A percentile compares a stretch with the other conserved stretches of the same genome.
These are phyloP conservation scores for Rhinogobius similis DNA, from an alignment of 2,113 vertebrate genomes.

Conservation along the genomic window DNA sequence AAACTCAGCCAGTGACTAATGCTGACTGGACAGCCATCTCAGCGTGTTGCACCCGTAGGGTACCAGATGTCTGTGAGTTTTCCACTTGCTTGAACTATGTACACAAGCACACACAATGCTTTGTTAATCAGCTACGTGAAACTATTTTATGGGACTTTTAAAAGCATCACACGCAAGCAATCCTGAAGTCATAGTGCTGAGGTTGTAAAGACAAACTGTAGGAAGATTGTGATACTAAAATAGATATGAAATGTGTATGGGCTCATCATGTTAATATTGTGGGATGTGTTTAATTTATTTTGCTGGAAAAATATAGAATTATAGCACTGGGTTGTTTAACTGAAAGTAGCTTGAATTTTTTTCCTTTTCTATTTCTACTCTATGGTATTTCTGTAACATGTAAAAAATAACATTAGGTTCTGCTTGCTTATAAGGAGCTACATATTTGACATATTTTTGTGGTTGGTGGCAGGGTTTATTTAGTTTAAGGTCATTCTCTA, in stretches of 20 bases:
- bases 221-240: constrained; percentile 35
- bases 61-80: constrained; percentile 51
- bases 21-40: constrained; percentile 57
- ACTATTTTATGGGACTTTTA: constrained; percentile 57
- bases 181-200: constrained; percentile 58
- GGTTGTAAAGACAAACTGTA: constrained; percentile 8
- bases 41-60: constrained; percentile 43
- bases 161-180: constrained; percentile 42
- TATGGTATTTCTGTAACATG: too few relatives aligned
- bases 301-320: neutral
- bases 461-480: neutral
- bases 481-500: neutral
- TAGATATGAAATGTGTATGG: neutral
- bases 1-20: constrained; percentile 39
- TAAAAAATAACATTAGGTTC: neutral
- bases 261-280: neutral
- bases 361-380: neutral
- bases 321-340: neutral
- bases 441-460: neutral
- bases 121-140: constrained; percentile 18
- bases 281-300: neutral
- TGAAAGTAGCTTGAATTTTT: neutral
- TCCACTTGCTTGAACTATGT: constrained; percentile 17
- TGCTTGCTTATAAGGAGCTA: neutral
- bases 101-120: constrained; percentile 19